Base-by-base conservation (phyloP, 2,113 vertebrate species). In the Apteryx mantelli region DNA sequence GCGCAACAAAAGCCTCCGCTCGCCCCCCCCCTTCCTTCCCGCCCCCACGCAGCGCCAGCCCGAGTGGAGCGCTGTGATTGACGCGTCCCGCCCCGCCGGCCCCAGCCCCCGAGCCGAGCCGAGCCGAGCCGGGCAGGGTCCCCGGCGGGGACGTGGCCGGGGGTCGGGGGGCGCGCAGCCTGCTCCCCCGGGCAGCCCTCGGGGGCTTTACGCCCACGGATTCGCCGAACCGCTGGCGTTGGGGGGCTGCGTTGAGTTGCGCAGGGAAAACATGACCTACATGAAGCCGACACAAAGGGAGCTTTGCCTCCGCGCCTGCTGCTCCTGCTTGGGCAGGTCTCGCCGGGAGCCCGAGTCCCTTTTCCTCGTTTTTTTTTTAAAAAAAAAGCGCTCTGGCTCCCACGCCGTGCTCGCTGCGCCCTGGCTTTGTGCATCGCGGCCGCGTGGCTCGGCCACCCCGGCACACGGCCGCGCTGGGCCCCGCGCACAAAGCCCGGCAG, bases 351-450 rank as follows among this genome's bases (percentile, higher is more conserved):
- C 46, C 17, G 46, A 48, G 17, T 7, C 46, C 46, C 46, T 19
- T 19, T 48, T 48, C 46, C 46, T 48, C 46, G 7, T 46, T 46
- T 36, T 36, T 36, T 36, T 42, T 42, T 17, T 46, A 16, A 46
- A 17, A 46, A 16, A 5, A 46, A 46, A 46, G 44, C 3, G 44
- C 44, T 46, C 14, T 46, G 28, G 46, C 75, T 76, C 2, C 64
- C 28, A 15, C 7, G 55, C 63, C 68, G 2, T 55, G 8, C 46
- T 19, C 46, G 46, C 46, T 48, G 46, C 6, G 46, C 11, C 5
- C 46, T 5, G 8, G 65, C 76, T 71, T 10, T 6, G 13, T 55
- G 55, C 7, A 1, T 2, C 1, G 14, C 1, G 58, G 53, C 18
- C 50, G 5, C 71, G 11, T 4, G 13, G 24, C 30, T 0, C 25